phyloP scores from a whole-genome alignment of 2,888 invertebrate genomes.

The Liposcelis brunnea region DNA sequence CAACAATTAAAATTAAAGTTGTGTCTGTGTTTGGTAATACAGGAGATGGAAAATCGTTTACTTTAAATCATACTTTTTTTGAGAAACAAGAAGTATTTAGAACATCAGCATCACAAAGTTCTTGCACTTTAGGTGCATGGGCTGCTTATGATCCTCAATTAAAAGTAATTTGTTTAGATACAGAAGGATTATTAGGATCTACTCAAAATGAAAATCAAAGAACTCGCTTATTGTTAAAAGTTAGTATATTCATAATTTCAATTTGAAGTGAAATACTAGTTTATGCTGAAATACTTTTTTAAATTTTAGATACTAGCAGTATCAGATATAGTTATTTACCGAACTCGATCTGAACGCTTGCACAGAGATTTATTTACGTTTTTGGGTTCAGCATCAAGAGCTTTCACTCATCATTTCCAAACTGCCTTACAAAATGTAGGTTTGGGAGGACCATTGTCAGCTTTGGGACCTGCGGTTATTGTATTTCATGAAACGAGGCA shows the following conservation, averaged over 20 bases:
- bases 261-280: neutral
- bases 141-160: slow-evolving; percentile 48
- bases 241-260: slow-evolving; percentile 16
- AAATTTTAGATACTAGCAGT: slow-evolving; percentile 48
- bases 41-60: slow-evolving; percentile 67
- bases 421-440: slow-evolving; percentile 30
- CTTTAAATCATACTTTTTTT: slow-evolving; percentile 51
- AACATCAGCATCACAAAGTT: slow-evolving; percentile 46
- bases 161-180: slow-evolving; percentile 55
- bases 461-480: slow-evolving; percentile 53
- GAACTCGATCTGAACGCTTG: slow-evolving; percentile 55
- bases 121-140: slow-evolving; percentile 64
- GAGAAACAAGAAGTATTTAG: slow-evolving; percentile 38
- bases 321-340: slow-evolving; percentile 61
- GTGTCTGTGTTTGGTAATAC: slow-evolving; percentile 72
- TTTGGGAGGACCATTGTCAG: slow-evolving; percentile 29
- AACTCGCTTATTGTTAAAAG: slow-evolving; percentile 52
- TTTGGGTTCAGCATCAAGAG: slow-evolving; percentile 55
- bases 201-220: slow-evolving; percentile 41
- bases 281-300: neutral
- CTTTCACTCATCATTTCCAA: slow-evolving; percentile 55
- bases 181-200: slow-evolving; percentile 56
- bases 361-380: slow-evolving; percentile 62
- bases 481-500: slow-evolving; percentile 65
- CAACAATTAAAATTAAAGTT: slow-evolving; percentile 47